Evolutionary conservation across 2,888 invertebrate species (phyloP).

Genomic region (Drosophila subsilvestris): DNA sequence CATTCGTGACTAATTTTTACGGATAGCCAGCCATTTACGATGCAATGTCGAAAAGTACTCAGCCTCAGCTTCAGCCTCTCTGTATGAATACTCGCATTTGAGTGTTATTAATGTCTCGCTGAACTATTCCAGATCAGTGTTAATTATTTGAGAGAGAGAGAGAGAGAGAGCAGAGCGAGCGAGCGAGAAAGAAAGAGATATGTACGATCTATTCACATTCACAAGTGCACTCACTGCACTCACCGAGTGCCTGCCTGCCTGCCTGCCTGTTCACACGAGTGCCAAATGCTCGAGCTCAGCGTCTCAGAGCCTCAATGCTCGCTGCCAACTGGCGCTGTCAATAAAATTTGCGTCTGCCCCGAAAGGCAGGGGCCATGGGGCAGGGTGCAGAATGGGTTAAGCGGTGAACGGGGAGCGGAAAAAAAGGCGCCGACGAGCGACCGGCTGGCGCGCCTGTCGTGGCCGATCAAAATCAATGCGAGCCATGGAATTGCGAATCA

Average conservation of each 20-base stretch:
- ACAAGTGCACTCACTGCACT: not conserved
- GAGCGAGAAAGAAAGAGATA: too few species aligned
- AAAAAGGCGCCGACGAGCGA: constrained; percentile 40
- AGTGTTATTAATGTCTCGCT: not conserved
- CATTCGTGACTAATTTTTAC: not conserved
- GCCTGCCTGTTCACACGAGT: constrained; percentile 65
- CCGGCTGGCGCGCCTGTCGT: constrained; percentile 71
- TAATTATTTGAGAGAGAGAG: not conserved
- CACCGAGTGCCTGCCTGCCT: constrained; percentile 39
- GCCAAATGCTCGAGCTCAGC: constrained; percentile 64
- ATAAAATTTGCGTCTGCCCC: constrained; percentile 75
- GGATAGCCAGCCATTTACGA: too few species aligned
- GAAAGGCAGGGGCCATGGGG: constrained; percentile 3
- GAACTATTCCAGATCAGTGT: not conserved
- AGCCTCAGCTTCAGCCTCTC: too few species aligned
- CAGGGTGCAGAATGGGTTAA: not conserved
- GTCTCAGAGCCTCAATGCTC: constrained; percentile 41
- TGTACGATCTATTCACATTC: too few species aligned
- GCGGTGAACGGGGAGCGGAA: not conserved
- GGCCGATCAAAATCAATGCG: constrained; percentile 77
- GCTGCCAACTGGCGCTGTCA: constrained; percentile 76
- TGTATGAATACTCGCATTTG: too few species aligned
- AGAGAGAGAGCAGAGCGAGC: too few species aligned
- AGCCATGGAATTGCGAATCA: constrained; percentile 77
- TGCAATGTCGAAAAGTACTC: too few species aligned